Conservation (phyloP, 2,113 vertebrate genomes). For the Paramisgurnus dabryanus region DNA sequence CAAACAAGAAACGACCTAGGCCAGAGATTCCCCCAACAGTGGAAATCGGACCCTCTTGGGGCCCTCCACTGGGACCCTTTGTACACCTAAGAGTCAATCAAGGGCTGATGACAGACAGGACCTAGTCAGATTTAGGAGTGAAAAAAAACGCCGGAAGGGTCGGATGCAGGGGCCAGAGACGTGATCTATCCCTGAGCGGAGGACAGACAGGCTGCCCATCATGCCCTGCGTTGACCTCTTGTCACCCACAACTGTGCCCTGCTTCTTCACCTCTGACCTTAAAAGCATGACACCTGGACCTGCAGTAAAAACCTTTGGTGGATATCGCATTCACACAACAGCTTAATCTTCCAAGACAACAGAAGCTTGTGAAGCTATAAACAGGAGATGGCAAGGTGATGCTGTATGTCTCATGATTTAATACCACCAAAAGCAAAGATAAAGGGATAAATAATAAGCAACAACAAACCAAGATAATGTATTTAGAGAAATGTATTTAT, state of each 20-base stretch:
- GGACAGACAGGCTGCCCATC: constrained; percentile 61
- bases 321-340: not conserved
- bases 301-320: constrained; percentile 9
- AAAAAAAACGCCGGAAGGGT: constrained; percentile 63
- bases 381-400: constrained; percentile 6
- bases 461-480: too few species aligned
- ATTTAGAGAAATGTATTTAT: too few species aligned
- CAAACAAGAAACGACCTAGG: constrained; percentile 70
- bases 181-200: constrained; percentile 47
- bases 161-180: constrained; percentile 59
- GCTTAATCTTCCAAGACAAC: not conserved
- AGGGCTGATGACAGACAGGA: constrained; percentile 72
- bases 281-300: constrained; percentile 33
- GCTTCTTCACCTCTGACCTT: constrained; percentile 43
- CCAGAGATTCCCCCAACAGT: constrained; percentile 54
- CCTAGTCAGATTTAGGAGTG: constrained; percentile 70
- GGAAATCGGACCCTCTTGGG: constrained; percentile 73
- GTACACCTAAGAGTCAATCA: constrained; percentile 76
- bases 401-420: too few species aligned
- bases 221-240: constrained; percentile 66
- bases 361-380: not conserved
- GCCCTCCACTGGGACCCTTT: constrained; percentile 70
- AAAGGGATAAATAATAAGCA: too few species aligned
- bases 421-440: too few species aligned
- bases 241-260: constrained; percentile 55